Evolutionary conservation across 2,113 vertebrate species (phyloP), one percentile per base, ranked within the genome.

Genomic region (mouse (Mus musculus)): DNA sequence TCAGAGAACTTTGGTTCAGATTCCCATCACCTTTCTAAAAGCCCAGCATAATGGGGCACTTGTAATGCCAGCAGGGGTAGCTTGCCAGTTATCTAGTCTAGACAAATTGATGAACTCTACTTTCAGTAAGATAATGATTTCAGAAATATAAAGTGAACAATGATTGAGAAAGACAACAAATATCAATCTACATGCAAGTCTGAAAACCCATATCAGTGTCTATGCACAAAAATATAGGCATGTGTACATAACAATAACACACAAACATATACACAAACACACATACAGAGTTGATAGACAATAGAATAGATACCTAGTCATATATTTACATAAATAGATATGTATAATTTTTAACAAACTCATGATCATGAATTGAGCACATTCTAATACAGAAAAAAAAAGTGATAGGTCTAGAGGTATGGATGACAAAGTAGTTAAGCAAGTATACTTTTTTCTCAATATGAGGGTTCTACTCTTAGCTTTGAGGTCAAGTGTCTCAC

Each of bases 391-490:
- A 80, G 49, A 49, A 96, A 5, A 63, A 2, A 82, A 46, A 49
- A 59, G 0, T 77, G 3, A 12, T 56, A 76, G 10, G 73, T 2
- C 2, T n/a, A 59, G 33, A 80, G 33, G 20, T 2, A 59, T 22
- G 10, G 2, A n/a, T 12, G 33, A 81, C 33, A 26, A 36, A 81
- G n/a, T n/a, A 22, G 33, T 24, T 80, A 36, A 80, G 7, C 17
- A 80, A 54, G 9, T 22, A 36, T 54, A 78, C 1, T 54, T 54
- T 49, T 54, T 78, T 1, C 49, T 24, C 61, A 63, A 9, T 8
- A 63, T 9, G 5, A 39, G 56, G 2, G 6, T 24, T 39, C 5
- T 1, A 2, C 2, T 59, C 22, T 3, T 20, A n/a, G 20, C 10
- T 39, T 22, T 2, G 0, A 59, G 5, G 19, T 24, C 52, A 56